phyloP scores from a whole-genome alignment of 2,888 invertebrate species.

The Cheilosia grossa region DNA sequence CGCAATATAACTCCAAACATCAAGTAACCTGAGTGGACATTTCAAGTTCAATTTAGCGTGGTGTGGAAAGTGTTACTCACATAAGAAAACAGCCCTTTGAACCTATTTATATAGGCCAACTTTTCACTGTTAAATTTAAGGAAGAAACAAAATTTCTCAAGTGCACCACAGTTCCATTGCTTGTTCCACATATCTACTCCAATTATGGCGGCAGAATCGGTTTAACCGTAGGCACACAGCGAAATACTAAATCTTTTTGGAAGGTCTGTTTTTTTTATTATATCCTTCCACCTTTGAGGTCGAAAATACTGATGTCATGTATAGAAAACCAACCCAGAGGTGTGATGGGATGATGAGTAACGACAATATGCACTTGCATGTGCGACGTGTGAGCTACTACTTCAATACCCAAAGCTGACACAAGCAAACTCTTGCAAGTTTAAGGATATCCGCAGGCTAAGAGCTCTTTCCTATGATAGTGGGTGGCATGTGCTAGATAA shows the following conservation, averaged over 20 bases:
- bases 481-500: constrained; percentile 63
- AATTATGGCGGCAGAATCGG: too few relatives aligned
- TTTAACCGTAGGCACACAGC: too few relatives aligned
- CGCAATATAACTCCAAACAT: too few relatives aligned
- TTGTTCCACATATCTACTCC: too few relatives aligned
- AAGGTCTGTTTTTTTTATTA: constrained; percentile 14
- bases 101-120: too few relatives aligned
- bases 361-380: constrained; percentile 40
- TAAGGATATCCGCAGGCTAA: constrained; percentile 57
- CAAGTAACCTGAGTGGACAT: too few relatives aligned
- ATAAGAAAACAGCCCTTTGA: too few relatives aligned
- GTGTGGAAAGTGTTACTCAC: too few relatives aligned
- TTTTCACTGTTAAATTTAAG: too few relatives aligned
- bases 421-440: constrained; percentile 52
- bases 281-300: constrained; percentile 2
- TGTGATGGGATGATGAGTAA: background rate
- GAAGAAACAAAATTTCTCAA: too few relatives aligned
- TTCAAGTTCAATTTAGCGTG: too few relatives aligned
- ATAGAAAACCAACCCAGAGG: background rate
- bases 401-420: constrained; percentile 49
- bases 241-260: background rate
- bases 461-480: constrained; percentile 7
- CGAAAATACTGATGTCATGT: background rate
- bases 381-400: background rate
- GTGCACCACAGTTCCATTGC: too few relatives aligned